Conservation (phyloP, 92 coral and sea anemone species). For the Metridium senile region DNA sequence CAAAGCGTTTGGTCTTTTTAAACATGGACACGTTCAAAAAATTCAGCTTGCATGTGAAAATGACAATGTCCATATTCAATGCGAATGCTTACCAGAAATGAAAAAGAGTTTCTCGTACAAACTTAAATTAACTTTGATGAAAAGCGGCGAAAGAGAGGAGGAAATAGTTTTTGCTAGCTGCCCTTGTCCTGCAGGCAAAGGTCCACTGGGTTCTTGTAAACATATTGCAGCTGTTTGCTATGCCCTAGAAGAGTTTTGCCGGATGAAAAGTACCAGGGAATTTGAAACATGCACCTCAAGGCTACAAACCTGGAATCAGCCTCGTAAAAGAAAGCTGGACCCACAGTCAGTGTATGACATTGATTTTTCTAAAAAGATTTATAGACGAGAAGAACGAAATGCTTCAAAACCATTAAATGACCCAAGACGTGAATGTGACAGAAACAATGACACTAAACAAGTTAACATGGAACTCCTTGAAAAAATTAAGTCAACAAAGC, state of each 20-base stretch:
- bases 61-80: conserved; percentile 47
- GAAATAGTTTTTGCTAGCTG: conserved; percentile 63
- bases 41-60: conserved; percentile 47
- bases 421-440: conserved; percentile 41
- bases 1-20: conserved; percentile 64
- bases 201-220: too few relatives aligned
- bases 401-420: conserved; percentile 41
- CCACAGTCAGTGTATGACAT: too few relatives aligned
- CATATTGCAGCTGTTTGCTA: too few relatives aligned
- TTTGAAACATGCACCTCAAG: conserved; percentile 58
- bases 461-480: conserved; percentile 65
- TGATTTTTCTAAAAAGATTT: conserved; percentile 52
- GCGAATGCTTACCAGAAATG: conserved; percentile 68
- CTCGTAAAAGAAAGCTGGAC: too few relatives aligned
- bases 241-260: too few relatives aligned
- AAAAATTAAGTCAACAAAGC: conserved; percentile 48
- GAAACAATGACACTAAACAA: too few relatives aligned
- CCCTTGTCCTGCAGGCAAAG: conserved; percentile 76
- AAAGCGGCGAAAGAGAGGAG: conserved; percentile 52
- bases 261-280: conserved; percentile 37
- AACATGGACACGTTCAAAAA: conserved; percentile 64
- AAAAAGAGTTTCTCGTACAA: conserved; percentile 41
- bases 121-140: conserved; percentile 56
- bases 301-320: too few relatives aligned
- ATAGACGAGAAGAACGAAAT: conserved; percentile 49